Evolutionary conservation across 2,797 vertebrate species (phyloP).

Genomic region (Moxostoma hubbsi): DNA sequence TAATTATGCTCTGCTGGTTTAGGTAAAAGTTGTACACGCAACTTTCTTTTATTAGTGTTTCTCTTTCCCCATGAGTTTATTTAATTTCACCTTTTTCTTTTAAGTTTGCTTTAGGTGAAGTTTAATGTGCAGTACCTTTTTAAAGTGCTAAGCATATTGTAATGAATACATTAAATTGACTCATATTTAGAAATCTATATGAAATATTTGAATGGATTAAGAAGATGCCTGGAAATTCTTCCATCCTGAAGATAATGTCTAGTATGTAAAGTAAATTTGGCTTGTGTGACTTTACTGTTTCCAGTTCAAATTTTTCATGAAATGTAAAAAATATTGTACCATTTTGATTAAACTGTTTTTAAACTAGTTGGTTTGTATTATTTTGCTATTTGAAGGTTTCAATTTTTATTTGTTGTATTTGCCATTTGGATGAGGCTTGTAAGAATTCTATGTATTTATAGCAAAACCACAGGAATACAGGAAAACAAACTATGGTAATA

Average conservation of each 20-base stretch:
- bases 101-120: constrained; percentile 73
- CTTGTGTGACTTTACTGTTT: constrained; percentile 8
- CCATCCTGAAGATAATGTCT: constrained; percentile 41
- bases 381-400: background rate
- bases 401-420: background rate
- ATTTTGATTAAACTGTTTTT: constrained; percentile 50
- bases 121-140: constrained; percentile 73
- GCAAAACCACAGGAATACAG: background rate
- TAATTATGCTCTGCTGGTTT: constrained; percentile 65
- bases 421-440: fast-evolving
- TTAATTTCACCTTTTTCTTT: constrained; percentile 66
- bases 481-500: too few relatives aligned
- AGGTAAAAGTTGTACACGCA: constrained; percentile 77
- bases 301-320: constrained; percentile 34
- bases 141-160: constrained; percentile 82
- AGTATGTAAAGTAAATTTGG: constrained; percentile 17
- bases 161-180: constrained; percentile 66
- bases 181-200: constrained; percentile 62
- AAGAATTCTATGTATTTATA: background rate
- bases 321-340: constrained; percentile 38
- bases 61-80: constrained; percentile 66
- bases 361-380: constrained; percentile 9
- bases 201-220: constrained; percentile 41
- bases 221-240: constrained; percentile 56
- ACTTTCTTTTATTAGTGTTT: constrained; percentile 72